A percentile compares a stretch with the other conserved stretches of the same genome.
Conservation (phyloP, 2,888 invertebrate species). For the Phengaris alcon region DNA sequence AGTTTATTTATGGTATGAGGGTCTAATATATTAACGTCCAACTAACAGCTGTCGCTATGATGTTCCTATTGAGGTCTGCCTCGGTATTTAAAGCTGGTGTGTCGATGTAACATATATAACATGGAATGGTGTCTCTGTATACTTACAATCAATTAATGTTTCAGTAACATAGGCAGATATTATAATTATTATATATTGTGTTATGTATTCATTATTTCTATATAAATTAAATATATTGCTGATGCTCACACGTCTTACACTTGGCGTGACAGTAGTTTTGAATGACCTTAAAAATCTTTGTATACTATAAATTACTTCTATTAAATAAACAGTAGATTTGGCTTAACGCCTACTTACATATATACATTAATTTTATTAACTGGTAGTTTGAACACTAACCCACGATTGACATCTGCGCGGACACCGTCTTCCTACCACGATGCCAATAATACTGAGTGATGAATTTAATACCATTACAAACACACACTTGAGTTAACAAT, state of each 20-base stretch:
- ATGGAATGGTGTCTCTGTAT: slow-evolving; percentile 36
- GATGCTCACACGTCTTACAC: slow-evolving; percentile 76
- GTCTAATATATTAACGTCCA: slow-evolving; percentile 56
- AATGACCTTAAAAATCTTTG: slow-evolving; percentile 5
- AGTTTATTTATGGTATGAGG: slow-evolving; percentile 71
- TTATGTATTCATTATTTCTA: slow-evolving; percentile 10
- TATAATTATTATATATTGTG: not conserved
- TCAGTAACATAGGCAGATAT: not conserved
- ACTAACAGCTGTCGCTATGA: slow-evolving; percentile 58
- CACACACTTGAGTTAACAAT: slow-evolving; percentile 63
- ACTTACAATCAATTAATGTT: slow-evolving; percentile 17
- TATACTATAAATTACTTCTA: not conserved
- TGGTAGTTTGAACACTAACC: slow-evolving; percentile 29
- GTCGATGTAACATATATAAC: slow-evolving; percentile 49
- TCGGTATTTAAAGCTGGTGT: slow-evolving; percentile 51
- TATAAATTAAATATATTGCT: slow-evolving; percentile 41
- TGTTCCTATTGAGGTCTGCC: slow-evolving; percentile 46
- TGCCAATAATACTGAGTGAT: slow-evolving; percentile 51
- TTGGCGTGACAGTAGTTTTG: slow-evolving; percentile 60
- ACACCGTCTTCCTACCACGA: slow-evolving; percentile 77
- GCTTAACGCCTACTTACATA: slow-evolving; percentile 6
- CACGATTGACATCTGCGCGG: slow-evolving; percentile 52
- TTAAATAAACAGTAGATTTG: slow-evolving; percentile 21
- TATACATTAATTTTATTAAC: slow-evolving; percentile 18
- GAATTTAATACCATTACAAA: slow-evolving; percentile 51